phyloP scores from a whole-genome alignment of 2,888 invertebrate species.

The Thysanoteuthis rhombus region DNA sequence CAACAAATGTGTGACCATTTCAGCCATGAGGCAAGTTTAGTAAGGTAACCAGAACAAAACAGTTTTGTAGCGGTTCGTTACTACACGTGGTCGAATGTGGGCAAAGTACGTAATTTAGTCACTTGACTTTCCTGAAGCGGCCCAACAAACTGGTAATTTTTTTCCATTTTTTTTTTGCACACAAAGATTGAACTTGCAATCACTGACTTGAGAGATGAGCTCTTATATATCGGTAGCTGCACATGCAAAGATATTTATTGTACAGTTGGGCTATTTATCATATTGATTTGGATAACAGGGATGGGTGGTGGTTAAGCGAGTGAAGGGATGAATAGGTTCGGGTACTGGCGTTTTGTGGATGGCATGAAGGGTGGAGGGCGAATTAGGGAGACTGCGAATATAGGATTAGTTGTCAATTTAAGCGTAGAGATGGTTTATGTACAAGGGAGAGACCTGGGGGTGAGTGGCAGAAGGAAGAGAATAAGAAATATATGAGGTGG shows the following conservation, averaged over 20 bases:
- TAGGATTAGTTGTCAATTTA: constrained; percentile 12
- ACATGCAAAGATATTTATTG: neutral
- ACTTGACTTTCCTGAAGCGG: too few relatives aligned
- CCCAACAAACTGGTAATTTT: too few relatives aligned
- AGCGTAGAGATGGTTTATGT: neutral
- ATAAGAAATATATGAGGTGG: neutral
- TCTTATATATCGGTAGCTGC: neutral
- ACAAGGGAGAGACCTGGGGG: neutral
- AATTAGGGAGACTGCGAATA: neutral
- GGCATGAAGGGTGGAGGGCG: neutral
- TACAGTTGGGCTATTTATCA: neutral
- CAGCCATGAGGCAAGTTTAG: too few relatives aligned
- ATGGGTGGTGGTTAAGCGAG: neutral
- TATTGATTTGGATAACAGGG: neutral
- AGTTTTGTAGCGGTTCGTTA: too few relatives aligned
- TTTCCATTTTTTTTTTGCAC: too few relatives aligned
- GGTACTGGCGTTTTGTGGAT: neutral
- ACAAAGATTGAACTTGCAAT: neutral
- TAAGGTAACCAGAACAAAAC: too few relatives aligned
- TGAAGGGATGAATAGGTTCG: neutral
- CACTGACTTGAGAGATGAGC: neutral
- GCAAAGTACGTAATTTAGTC: too few relatives aligned
- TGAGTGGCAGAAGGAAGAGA: neutral
- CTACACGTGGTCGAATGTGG: too few relatives aligned
- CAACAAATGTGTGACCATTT: too few relatives aligned